Percentiles rank a stretch among this genome's conserved stretches.
These are phyloP conservation scores for Campodea augens DNA, from an alignment of 1,140 invertebrate genomes.

Conservation along the genomic window DNA sequence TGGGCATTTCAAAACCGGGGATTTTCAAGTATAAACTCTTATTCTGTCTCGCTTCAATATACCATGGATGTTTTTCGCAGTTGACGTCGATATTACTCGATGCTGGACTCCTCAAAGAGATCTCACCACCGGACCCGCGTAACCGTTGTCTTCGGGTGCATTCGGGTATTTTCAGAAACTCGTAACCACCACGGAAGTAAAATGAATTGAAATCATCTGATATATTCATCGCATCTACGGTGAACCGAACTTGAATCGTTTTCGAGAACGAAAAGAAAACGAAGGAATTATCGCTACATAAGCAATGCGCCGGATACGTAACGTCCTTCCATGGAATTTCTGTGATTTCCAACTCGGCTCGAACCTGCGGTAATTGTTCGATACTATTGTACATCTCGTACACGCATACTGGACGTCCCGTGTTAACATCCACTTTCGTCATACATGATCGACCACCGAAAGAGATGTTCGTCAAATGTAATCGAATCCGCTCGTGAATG, in stretches of 20 bases:
- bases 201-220: constrained; percentile 46
- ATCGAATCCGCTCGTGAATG: constrained; percentile 21
- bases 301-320: constrained; percentile 37
- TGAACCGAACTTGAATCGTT: constrained; percentile 32
- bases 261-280: constrained; percentile 18
- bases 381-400: constrained; percentile 30
- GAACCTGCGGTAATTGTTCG: constrained; percentile 20
- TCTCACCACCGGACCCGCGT: constrained; percentile 36
- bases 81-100: constrained; percentile 36
- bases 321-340: constrained; percentile 44
- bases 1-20: constrained; percentile 3
- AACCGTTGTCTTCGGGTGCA: constrained; percentile 42
- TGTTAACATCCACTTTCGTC: constrained; percentile 48
- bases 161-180: constrained; percentile 38
- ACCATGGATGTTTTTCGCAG: constrained; percentile 50
- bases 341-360: constrained; percentile 33
- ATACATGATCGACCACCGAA: constrained; percentile 41
- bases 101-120: constrained; percentile 32
- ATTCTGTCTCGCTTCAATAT: constrained; percentile 49
- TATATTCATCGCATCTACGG: constrained; percentile 37
- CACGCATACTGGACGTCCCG: constrained; percentile 32
- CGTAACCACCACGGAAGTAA: constrained; percentile 43
- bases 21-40: constrained; percentile 47
- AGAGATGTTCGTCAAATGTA: constrained; percentile 48
- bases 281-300: constrained; percentile 42